Evolutionary conservation across 2,797 vertebrate species (phyloP), one percentile per base, ranked within the genome.

Genomic region (Hoplostethus atlanticus): DNA sequence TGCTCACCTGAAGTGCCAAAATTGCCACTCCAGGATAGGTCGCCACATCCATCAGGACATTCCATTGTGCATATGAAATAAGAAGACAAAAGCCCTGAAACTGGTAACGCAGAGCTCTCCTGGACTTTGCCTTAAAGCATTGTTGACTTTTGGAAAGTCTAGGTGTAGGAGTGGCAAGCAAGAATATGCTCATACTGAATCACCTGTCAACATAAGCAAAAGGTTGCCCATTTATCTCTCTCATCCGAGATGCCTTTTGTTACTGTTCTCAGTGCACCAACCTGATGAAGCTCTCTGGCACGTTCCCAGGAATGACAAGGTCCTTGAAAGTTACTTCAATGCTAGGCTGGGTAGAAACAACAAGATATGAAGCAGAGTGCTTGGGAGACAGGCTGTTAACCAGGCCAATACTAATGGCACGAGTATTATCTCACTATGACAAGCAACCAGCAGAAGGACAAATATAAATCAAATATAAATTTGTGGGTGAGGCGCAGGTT

Each of bases 141-240:
- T 4, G 15, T 2, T 48, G 13, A 16, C 12, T 40, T 52, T 16
- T n/a, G 61, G 46, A 40, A 65, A 64, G 54, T 65, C 21, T 42
- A 52, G 8, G 55, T 53, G 60, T 57, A 31, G n/a, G 21, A 38
- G 16, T 28, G 40, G 38, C 36, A 73, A 50, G 4, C 25, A 54
- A 6, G 52, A 52, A 36, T 17, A n/a, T 30, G 48, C 47, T 58
- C 46, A 52, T 73, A 65, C 42, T 42, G 40, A 46, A 13, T 3
- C 44, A 15, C 44, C 13, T 40, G 42, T 56, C 21, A 30, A 46
- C 56, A 72, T 51, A 63, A 46, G 47, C 30, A 25, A 11, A 44
- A 21, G n/a, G 15, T 15, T 15, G 44, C 13, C 13, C 13, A 9
- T 15, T n/a, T 50, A n/a, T 50, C 6, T n/a, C 47, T 50, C 17